Evolutionary conservation across 1,140 invertebrate species (phyloP), one percentile per base, ranked within the genome.

Genomic region (Latrodectus geometricus): DNA sequence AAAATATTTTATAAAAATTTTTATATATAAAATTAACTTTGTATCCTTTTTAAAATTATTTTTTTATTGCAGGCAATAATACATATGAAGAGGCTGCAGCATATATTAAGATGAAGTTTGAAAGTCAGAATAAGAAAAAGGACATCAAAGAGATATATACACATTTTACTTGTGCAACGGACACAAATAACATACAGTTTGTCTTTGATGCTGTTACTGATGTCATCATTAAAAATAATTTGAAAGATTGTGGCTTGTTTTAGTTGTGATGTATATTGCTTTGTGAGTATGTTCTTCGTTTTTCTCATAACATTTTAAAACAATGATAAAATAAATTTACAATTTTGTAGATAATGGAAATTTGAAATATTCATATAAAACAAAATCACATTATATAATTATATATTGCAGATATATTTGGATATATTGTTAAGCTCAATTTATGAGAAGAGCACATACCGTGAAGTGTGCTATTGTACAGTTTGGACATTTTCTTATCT

Each of bases 161-260:
- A 87, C 96, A 97, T 91, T 95, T 97, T 90, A 97, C 96, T 20
- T 97, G 96, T 92, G 96, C 96, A 50, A 97, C 96, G 68, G 96
- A 97, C 90, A 97, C 96, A 68, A 95, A 94, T 86, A 97, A 97
- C 91, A 97, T 97, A 86, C 91, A 96, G 90, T 97, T 97, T 91
- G 96, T 97, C 23, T 97, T 97, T 90, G 96, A 97, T 91, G 95
- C 95, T 84, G 96, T 97, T 83, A 97, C 96, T 81, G 96, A 97
- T 92, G 96, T 97, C 85, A 97, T 97, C 89, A 96, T 98, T 90
- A 97, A 97, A 90, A 96, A 97, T 90, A 98, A 97, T 92, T 93
- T 98, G 74, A 96, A 96, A 91, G 96, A 97, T 92, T 97, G 96
- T 92, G 97, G 97, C 79, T 93, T 96, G 56, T 95, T 95, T 90